Conservation (phyloP, 2,113 vertebrate species). For the Elanoides forficatus region DNA sequence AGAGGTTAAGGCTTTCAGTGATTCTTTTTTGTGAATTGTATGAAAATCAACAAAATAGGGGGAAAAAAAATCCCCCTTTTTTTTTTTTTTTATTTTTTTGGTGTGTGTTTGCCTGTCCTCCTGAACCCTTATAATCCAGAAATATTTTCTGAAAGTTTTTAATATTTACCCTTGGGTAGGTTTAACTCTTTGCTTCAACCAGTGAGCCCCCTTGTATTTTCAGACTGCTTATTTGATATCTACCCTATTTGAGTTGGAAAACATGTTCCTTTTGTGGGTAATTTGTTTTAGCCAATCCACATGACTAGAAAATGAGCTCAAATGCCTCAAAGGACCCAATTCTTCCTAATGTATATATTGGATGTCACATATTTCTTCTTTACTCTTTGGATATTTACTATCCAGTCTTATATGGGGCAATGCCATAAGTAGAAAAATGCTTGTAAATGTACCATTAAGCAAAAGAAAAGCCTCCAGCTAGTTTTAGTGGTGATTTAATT, state of each 20-base stretch:
- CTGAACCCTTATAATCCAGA: background rate
- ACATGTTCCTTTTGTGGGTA: background rate
- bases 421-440: background rate
- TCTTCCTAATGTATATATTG: background rate
- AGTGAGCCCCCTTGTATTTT: background rate
- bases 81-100: background rate
- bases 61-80: no score
- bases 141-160: background rate
- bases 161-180: background rate
- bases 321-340: slow-evolving; percentile 11
- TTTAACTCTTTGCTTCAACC: background rate
- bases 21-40: background rate
- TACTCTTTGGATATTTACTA: background rate
- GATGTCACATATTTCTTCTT: background rate
- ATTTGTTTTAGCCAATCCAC: background rate
- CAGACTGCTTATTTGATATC: background rate
- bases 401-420: background rate
- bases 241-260: background rate
- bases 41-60: background rate
- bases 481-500: slow-evolving; percentile 37
- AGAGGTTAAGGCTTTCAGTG: background rate
- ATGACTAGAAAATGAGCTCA: background rate
- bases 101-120: background rate
- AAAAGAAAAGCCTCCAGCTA: slow-evolving; percentile 46
- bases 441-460: background rate